Evolutionary conservation across 2,113 vertebrate species (phyloP).

Genomic region (Crotalus tigris): DNA sequence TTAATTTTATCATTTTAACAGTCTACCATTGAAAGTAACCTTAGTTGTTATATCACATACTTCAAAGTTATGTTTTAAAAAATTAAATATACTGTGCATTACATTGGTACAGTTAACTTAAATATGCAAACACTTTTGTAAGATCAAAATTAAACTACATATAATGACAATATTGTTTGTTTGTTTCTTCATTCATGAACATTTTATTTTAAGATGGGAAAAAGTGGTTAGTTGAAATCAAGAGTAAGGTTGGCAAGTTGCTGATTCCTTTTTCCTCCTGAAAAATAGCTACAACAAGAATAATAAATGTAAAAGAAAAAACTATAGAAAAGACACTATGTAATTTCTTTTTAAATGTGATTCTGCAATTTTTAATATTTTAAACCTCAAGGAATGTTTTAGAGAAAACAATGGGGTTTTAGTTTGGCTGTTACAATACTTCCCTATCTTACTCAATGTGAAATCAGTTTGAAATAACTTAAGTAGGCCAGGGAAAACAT

Average conservation of each 20-base stretch:
- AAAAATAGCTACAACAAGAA: not conserved
- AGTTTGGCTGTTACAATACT: not conserved
- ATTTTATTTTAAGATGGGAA: not conserved
- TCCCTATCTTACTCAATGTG: not conserved
- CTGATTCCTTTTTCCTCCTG: not conserved
- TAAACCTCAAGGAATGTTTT: not conserved
- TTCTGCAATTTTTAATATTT: not conserved
- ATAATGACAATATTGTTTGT: not conserved
- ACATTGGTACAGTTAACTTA: not conserved
- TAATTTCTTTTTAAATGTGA: not conserved
- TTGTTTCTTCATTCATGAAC: not conserved
- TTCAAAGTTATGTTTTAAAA: not conserved
- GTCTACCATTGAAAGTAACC: not conserved
- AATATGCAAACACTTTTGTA: not conserved
- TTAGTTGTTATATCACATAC: not conserved
- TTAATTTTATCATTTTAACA: not conserved
- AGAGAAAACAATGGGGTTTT: not conserved
- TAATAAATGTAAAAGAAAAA: not conserved
- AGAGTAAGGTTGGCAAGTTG: not conserved
- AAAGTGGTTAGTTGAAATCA: not conserved
- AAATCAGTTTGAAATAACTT: not conserved
- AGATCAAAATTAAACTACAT: not conserved
- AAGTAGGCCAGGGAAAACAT: not conserved
- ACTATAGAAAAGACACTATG: not conserved
- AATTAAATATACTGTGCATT: not conserved